Percentiles rank a stretch among this genome's conserved stretches.
Conservation (phyloP, 2,113 vertebrate genomes). For the Vulpes ferrilata region DNA sequence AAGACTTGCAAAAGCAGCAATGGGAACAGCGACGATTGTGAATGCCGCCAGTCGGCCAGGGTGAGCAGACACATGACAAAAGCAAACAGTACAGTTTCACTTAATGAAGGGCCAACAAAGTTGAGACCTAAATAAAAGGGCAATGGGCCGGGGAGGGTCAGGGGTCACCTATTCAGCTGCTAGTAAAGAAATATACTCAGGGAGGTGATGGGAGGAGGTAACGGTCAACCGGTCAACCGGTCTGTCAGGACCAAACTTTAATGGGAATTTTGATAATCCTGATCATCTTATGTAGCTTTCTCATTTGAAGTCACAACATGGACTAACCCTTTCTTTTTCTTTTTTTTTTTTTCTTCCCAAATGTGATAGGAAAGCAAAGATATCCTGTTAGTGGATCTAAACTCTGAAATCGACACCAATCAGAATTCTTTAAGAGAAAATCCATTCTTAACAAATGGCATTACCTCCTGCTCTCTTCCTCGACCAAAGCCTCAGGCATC, state of each 20-base stretch:
- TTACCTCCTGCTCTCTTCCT: constrained; percentile 88
- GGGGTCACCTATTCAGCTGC: not conserved
- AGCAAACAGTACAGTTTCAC: not conserved
- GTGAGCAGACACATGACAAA: not conserved
- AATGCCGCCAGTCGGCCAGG: not conserved
- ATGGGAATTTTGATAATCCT: constrained; percentile 3
- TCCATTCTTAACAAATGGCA: constrained; percentile 90
- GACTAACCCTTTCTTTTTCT: constrained; percentile 84
- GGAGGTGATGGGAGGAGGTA: not conserved
- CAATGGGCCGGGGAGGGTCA: no score
- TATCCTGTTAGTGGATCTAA: constrained; percentile 97
- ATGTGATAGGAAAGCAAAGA: constrained; percentile 95
- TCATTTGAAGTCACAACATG: constrained; percentile 70
- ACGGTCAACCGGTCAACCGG: not conserved
- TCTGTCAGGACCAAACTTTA: not conserved
- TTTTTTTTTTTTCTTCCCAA: constrained; percentile 85
- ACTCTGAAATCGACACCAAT: constrained; percentile 96
- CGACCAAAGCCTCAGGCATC: constrained; percentile 87
- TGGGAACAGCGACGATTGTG: not conserved
- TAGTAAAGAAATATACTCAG: not conserved
- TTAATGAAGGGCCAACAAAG: not conserved
- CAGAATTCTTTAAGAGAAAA: constrained; percentile 94
- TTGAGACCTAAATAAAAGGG: not conserved
- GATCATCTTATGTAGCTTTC: constrained; percentile 61
- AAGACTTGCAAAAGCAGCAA: not conserved